These are phyloP conservation scores for Sphaerodactylus townsendi DNA, from an alignment of 2,113 vertebrate species.

Conservation along the genomic window DNA sequence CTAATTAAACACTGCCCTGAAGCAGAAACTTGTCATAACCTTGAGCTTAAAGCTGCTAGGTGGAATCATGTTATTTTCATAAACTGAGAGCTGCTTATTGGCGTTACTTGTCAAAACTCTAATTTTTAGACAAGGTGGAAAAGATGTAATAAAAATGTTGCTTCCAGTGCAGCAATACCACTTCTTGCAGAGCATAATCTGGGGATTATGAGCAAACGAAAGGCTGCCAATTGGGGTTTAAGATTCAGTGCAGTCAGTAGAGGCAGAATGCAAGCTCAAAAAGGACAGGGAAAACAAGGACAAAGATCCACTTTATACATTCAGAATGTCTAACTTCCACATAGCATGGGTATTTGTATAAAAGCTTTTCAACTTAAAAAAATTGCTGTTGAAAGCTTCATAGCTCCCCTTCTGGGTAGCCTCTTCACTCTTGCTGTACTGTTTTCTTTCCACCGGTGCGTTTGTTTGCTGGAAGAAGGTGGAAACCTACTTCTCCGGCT, in stretches of 20 bases:
- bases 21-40: background rate
- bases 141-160: background rate
- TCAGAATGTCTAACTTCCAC: too few species aligned
- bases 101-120: background rate
- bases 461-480: too few species aligned
- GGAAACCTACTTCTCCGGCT: too few species aligned
- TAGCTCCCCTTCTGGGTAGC: too few species aligned
- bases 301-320: too few species aligned
- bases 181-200: background rate
- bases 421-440: too few species aligned
- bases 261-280: background rate
- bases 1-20: constrained; percentile 3
- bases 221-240: background rate
- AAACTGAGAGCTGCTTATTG: background rate
- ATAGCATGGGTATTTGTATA: too few species aligned
- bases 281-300: background rate
- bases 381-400: too few species aligned
- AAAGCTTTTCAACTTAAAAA: too few species aligned
- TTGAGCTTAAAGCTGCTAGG: background rate
- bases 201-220: background rate
- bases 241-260: background rate
- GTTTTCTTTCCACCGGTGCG: too few species aligned
- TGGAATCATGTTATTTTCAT: background rate
- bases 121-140: background rate
- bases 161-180: background rate